Conservation (phyloP, 2,888 invertebrate species). For the Mesodorylaimus sp. region DNA sequence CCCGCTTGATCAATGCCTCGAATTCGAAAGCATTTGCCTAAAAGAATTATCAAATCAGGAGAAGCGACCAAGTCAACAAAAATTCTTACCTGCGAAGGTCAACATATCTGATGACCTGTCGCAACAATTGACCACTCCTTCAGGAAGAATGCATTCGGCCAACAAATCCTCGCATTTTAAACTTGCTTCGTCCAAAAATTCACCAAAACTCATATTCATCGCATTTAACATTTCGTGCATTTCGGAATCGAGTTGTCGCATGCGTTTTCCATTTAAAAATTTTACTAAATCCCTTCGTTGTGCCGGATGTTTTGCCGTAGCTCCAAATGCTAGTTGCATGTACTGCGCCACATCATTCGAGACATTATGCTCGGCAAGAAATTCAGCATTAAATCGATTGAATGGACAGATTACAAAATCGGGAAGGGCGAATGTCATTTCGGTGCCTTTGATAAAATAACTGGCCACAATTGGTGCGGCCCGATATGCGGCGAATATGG, state of each 20-base stretch:
- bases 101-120: background rate
- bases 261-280: background rate
- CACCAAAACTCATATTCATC: background rate
- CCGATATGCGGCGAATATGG: background rate
- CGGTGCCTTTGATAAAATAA: slow-evolving; percentile 4
- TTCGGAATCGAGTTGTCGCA: background rate
- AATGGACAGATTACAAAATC: slow-evolving; percentile 26
- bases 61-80: too few species aligned
- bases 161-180: background rate
- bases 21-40: slow-evolving; percentile 9
- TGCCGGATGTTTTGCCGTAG: background rate
- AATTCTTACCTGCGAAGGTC: slow-evolving; percentile 6
- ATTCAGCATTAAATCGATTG: slow-evolving; percentile 15
- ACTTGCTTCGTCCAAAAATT: background rate
- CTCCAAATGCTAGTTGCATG: slow-evolving; percentile 16
- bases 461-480: background rate
- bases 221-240: background rate
- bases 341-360: slow-evolving; percentile 21
- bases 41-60: too few species aligned
- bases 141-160: background rate
- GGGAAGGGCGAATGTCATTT: slow-evolving; percentile 11
- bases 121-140: background rate
- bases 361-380: slow-evolving; percentile 16
- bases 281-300: background rate
- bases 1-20: slow-evolving; percentile 7